Conservation (phyloP, 2,797 vertebrate genomes). For the Mormyrops attenuatus region DNA sequence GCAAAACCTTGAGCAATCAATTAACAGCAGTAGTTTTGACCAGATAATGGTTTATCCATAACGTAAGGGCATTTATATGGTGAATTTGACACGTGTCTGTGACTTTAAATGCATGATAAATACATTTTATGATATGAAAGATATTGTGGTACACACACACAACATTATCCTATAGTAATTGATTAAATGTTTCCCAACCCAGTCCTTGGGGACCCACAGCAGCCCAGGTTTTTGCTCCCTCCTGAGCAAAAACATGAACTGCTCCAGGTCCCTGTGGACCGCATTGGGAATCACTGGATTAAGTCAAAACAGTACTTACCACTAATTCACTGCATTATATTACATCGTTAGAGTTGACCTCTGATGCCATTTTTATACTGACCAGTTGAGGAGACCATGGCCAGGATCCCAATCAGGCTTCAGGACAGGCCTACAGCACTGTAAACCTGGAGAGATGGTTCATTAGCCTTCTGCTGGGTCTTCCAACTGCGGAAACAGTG, state of each 20-base stretch:
- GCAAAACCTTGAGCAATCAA: neutral
- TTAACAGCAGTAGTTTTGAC: neutral
- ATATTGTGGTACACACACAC: neutral
- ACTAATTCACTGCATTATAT: neutral
- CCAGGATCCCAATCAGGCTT: neutral
- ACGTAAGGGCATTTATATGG: neutral
- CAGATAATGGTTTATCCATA: neutral
- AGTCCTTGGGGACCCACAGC: neutral
- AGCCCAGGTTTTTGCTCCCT: neutral
- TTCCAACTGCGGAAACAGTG: neutral
- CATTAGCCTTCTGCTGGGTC: neutral
- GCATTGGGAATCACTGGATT: neutral
- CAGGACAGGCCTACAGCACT: neutral
- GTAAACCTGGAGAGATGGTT: neutral
- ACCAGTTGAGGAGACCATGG: neutral
- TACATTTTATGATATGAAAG: neutral
- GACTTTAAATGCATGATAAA: neutral
- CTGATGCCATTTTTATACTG: neutral
- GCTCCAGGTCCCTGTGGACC: neutral
- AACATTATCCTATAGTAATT: neutral
- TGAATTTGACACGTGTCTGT: neutral
- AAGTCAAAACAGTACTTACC: neutral
- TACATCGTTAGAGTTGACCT: neutral
- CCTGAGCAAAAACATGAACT: neutral
- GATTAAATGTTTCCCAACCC: neutral